Base-by-base conservation (phyloP, 2,888 invertebrate species). In the Branchipolynoe longqiensis region DNA sequence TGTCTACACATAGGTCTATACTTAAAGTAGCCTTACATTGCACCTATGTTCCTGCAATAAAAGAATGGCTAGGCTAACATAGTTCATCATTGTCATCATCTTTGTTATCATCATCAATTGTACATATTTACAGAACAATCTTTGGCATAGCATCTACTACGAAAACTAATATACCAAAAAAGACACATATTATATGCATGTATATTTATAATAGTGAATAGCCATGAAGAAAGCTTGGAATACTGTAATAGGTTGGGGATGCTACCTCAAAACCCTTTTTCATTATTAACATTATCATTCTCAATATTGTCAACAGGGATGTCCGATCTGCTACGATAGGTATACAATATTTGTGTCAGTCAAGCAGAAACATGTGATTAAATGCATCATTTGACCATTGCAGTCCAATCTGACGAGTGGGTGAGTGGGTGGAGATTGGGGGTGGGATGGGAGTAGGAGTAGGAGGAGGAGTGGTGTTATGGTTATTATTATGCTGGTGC, bases 81-180 rank as follows among this genome's bases (percentile, higher is more conserved):
- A n/a, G n/a, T n/a, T n/a, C n/a, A n/a, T n/a, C n/a, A n/a, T n/a
- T n/a, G n/a, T n/a, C n/a, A n/a, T n/a, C n/a, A n/a, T n/a, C n/a
- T n/a, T n/a, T n/a, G n/a, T n/a, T n/a, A n/a, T n/a, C n/a, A n/a
- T n/a, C n/a, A n/a, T 25, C 38, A 69, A 62, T 69, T 69, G 69
- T 69, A 69, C 69, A 69, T 69, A 69, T 69, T 69, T 69, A 69
- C 69, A 69, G 25, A 62, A 31, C 28, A n/a, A 25, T 31, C 14
- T 62, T 62, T 31, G 31, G 62, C 62, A 62, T 62, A 25, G 48
- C 25, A 14, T 62, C 31, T 62, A 62, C 25, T 31, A 62, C 25
- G 28, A 62, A 62, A 62, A 14, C 28, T 62, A 28, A n/a, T 62
- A 4, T 25, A 14, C 25, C 62, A 2, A 22, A 56, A 8, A 56